Base-by-base conservation (phyloP, 2,888 invertebrate genomes). In the Eupithecia dodoneata region DNA sequence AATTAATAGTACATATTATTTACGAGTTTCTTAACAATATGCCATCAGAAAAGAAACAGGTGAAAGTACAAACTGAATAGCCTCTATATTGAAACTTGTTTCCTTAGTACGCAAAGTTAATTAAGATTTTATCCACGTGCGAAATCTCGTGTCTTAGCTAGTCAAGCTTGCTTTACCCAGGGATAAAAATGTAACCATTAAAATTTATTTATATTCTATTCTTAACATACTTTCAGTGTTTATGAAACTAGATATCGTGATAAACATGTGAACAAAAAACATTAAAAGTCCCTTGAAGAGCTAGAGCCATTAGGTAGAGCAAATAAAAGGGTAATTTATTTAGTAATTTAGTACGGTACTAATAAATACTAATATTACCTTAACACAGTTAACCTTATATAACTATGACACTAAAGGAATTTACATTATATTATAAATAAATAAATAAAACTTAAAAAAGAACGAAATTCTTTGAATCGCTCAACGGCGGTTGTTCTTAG, bases 401-500 rank as follows among this genome's bases (percentile, higher is more conserved):
- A n/a, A n/a, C n/a, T 52, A 12, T 15, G 9, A 3, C 55, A 18
- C 10, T 30, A 30, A 63, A 66, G 13, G 41, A 42, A 42, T 15
- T 15, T 4, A n/a, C 44, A 42, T 42, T 55, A 55, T 55, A 18
- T 6, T 9, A 9, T 59, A 9, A 47, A 0, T 55, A 41, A 42
- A 15, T 66, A 42, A 41, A 66, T 18, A 66, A 15, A 15, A 66
- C 13, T 42, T 66, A 15, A 13, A 66, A n/a, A 59, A 18, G 55
- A 73, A 47, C 49, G 49, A 13, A 42, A 69, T 70, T 63, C 41
- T 49, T 49, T 47, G 52, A 75, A 75, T 73, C 65, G 63, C 70
- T 74, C 47, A 75, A 49, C n/a, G 30, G 30, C 70, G 72, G 75
- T 55, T 75, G 75, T 45, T 66, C 44, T 52, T 65, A 70, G 6